These are phyloP conservation scores for Raja brachyura DNA, from an alignment of 2,113 vertebrate species.

Conservation along the genomic window DNA sequence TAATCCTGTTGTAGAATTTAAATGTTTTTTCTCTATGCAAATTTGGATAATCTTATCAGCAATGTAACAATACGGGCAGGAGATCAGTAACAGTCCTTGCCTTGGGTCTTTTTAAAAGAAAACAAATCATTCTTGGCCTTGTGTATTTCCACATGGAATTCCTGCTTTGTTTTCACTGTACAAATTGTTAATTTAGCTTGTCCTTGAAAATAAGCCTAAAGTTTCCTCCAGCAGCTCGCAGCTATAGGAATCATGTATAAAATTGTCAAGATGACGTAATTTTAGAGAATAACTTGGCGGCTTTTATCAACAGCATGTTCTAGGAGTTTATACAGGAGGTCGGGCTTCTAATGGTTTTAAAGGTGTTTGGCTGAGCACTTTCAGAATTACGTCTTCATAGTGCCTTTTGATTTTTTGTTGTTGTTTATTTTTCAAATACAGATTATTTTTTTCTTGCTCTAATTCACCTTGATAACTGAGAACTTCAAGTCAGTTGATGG, in stretches of 20 bases:
- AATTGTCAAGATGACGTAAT: constrained; percentile 36
- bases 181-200: constrained; percentile 34
- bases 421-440: not conserved
- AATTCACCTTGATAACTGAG: not conserved
- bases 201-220: constrained; percentile 31
- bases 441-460: not conserved
- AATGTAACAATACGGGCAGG: constrained; percentile 42
- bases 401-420: constrained; percentile 41
- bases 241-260: constrained; percentile 38
- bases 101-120: constrained; percentile 30
- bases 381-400: constrained; percentile 45
- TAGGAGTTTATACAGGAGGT: constrained; percentile 41
- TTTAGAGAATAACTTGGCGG: constrained; percentile 41
- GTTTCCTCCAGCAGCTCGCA: constrained; percentile 35
- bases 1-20: constrained; percentile 44
- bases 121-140: constrained; percentile 41
- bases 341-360: constrained; percentile 48
- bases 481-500: not conserved
- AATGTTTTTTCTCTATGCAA: constrained; percentile 62
- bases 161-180: constrained; percentile 49
- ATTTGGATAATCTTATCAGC: constrained; percentile 51
- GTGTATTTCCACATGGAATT: constrained; percentile 47
- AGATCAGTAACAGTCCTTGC: constrained; percentile 23
- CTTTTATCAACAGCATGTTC: constrained; percentile 43
- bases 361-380: constrained; percentile 53